phyloP scores from a whole-genome alignment of 2,888 invertebrate species.

The Scaeva pyrastri region DNA sequence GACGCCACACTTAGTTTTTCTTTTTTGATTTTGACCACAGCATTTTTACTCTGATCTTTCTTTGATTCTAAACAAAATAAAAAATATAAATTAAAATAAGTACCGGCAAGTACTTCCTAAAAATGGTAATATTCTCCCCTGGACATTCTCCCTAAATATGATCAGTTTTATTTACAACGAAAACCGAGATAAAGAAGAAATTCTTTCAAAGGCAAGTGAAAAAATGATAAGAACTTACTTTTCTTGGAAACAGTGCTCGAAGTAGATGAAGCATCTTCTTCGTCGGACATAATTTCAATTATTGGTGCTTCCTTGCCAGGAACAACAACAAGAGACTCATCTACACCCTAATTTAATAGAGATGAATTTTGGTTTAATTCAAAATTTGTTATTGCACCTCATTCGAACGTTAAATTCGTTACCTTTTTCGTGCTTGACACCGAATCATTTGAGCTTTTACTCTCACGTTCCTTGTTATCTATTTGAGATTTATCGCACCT shows the following conservation, averaged over 20 bases:
- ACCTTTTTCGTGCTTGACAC: slow-evolving; percentile 54
- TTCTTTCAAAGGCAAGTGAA: neutral
- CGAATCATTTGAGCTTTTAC: slow-evolving; percentile 43
- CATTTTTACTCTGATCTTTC: slow-evolving; percentile 17
- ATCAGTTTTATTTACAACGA: too few species aligned
- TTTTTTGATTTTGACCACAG: slow-evolving; percentile 53
- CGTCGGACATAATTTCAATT: slow-evolving; percentile 75
- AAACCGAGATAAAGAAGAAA: too few species aligned
- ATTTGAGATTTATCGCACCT: slow-evolving; percentile 33
- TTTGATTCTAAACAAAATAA: slow-evolving; percentile 47
- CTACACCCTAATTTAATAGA: slow-evolving; percentile 54
- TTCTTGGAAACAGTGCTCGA: slow-evolving; percentile 47
- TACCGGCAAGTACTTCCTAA: too few species aligned
- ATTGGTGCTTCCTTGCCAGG: slow-evolving; percentile 70
- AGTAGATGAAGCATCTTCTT: slow-evolving; percentile 62
- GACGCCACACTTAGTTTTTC: slow-evolving; percentile 33
- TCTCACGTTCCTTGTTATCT: neutral
- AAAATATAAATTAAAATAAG: too few species aligned
- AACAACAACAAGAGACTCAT: slow-evolving; percentile 77
- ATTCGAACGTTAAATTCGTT: neutral
- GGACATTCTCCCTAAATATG: too few species aligned
- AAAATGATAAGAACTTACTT: slow-evolving; percentile 28
- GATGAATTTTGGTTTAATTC: neutral
- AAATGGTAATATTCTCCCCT: too few species aligned
- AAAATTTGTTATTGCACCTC: too few species aligned